A percentile compares a stretch with the other conserved stretches of the same genome.
These are phyloP conservation scores for Coregonus clupeaformis DNA, from an alignment of 2,113 vertebrate species.

Conservation along the genomic window DNA sequence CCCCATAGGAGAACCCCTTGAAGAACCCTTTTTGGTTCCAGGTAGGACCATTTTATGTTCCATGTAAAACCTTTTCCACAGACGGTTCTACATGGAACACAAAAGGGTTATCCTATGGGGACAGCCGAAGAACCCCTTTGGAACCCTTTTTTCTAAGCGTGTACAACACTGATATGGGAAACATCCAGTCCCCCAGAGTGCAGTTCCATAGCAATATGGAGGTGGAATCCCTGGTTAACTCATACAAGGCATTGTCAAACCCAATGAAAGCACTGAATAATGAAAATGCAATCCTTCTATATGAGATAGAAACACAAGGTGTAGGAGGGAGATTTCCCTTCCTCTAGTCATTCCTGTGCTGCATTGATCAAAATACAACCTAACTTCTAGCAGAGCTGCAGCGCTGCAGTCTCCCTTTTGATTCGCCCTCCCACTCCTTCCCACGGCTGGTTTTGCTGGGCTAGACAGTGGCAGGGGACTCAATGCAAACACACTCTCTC, in stretches of 20 bases:
- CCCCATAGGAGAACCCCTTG: no score
- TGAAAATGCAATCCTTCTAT: not conserved
- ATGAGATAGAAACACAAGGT: not conserved
- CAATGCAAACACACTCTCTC: not conserved
- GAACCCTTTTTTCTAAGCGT: no score
- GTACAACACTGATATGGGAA: not conserved
- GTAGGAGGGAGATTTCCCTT: not conserved
- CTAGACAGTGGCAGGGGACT: not conserved
- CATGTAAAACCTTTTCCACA: no score
- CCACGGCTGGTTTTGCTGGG: not conserved
- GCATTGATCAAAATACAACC: not conserved
- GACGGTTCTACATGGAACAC: no score
- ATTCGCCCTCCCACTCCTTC: not conserved
- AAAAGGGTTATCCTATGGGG: no score
- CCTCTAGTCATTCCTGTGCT: not conserved
- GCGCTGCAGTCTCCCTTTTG: conserved; percentile 3
- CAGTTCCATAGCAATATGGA: not conserved
- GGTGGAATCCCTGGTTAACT: not conserved
- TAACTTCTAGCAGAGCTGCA: not conserved
- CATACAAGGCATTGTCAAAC: not conserved
- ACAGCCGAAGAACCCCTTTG: conserved; percentile 1
- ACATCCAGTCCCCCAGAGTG: not conserved
- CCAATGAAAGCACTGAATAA: not conserved
- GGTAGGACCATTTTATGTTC: no score
- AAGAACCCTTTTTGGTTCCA: no score